Percentiles rank a stretch among this genome's conserved stretches.
Conservation (phyloP, 2,888 invertebrate species). For the Gastracanthus pulcherrimus region DNA sequence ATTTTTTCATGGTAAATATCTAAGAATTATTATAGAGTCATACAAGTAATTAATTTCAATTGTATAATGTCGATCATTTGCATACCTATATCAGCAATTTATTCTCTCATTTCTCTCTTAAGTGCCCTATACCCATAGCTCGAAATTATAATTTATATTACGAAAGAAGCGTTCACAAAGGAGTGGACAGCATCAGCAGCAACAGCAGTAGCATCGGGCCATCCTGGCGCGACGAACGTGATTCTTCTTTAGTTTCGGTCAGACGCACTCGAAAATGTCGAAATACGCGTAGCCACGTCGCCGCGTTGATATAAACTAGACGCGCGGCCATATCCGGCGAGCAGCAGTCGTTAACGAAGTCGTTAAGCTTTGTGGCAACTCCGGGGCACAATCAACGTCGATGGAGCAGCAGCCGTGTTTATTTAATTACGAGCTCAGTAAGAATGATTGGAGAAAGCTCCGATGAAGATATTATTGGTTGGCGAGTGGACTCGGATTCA, state of each 20-base stretch:
- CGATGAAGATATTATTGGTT: neutral
- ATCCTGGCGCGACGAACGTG: neutral
- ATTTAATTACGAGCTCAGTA: constrained; percentile 63
- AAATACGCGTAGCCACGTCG: neutral
- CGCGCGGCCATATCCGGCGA: neutral
- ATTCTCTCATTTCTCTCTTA: no score
- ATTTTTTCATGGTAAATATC: no score
- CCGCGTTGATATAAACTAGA: neutral
- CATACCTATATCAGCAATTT: no score
- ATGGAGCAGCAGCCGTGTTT: constrained; percentile 59
- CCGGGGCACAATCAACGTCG: constrained; percentile 63
- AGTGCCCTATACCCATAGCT: no score
- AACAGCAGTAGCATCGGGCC: no score
- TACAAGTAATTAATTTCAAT: no score
- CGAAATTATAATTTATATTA: no score
- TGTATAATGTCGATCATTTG: no score
- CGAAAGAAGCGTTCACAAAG: no score
- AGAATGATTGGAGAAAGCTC: constrained; percentile 61
- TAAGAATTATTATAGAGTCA: no score
- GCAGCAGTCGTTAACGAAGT: constrained; percentile 62
- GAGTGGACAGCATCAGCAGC: no score
- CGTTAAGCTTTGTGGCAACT: constrained; percentile 63
- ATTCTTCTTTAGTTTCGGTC: constrained; percentile 1
- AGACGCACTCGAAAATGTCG: constrained; percentile 5
- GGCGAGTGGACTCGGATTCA: no score